Conservation (phyloP, 2,113 vertebrate genomes). For the Corythaixoides concolor region DNA sequence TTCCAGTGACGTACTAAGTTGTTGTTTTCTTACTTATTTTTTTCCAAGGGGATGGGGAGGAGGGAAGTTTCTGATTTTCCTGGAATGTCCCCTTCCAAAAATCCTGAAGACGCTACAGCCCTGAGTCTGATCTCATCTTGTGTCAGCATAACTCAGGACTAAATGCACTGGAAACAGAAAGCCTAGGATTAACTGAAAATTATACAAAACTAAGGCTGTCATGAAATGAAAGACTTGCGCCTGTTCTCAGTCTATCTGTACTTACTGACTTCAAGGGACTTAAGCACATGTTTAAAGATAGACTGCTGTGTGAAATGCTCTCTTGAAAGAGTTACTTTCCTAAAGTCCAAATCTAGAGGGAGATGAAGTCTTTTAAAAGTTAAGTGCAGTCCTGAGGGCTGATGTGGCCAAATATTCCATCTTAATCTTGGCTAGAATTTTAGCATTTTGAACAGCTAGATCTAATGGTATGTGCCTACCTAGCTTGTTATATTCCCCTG, state of each 20-base stretch:
- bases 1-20: neutral
- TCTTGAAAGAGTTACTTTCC: constrained; percentile 1
- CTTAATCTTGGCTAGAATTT: constrained; percentile 30
- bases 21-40: neutral
- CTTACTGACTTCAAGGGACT: constrained; percentile 5
- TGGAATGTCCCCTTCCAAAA: constrained; percentile 50
- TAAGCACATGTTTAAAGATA: constrained; percentile 1
- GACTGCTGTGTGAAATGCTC: neutral
- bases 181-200: constrained; percentile 50
- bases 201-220: constrained; percentile 33
- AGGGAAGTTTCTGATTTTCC: constrained; percentile 62
- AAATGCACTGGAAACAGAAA: constrained; percentile 22
- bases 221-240: neutral
- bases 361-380: constrained; percentile 10
- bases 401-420: neutral
- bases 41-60: neutral
- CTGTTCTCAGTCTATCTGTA: neutral
- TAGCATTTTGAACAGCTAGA: constrained; percentile 12
- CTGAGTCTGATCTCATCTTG: constrained; percentile 4
- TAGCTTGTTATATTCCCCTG: constrained; percentile 43
- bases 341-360: neutral
- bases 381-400: neutral
- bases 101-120: neutral
- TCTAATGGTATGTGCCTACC: constrained; percentile 56
- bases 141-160: neutral